These are phyloP conservation scores for Megalops cyprinoides DNA, from an alignment of 2,797 vertebrate species.

Conservation along the genomic window DNA sequence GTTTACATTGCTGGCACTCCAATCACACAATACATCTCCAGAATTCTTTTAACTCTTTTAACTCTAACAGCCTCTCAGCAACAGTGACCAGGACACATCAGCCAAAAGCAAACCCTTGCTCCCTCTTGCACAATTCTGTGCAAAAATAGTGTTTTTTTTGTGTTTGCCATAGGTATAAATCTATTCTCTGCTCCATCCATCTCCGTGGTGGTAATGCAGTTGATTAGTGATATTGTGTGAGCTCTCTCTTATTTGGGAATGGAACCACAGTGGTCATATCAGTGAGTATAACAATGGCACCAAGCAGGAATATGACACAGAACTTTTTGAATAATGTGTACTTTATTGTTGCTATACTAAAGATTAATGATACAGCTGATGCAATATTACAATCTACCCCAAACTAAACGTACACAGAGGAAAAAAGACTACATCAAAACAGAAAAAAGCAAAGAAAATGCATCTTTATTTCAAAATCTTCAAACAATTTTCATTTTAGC, in stretches of 20 bases:
- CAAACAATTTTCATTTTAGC: neutral
- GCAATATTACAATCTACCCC: slow-evolving; percentile 8
- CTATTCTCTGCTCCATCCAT: neutral
- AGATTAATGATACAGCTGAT: slow-evolving; percentile 25
- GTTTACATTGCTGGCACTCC: no score
- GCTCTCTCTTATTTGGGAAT: no score
- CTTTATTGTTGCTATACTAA: slow-evolving; percentile 34
- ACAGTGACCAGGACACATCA: no score
- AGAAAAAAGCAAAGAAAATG: neutral
- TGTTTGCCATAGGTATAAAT: neutral
- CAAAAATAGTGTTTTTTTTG: neutral
- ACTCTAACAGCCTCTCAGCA: no score
- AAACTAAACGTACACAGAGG: slow-evolving; percentile 19
- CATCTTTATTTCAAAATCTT: neutral
- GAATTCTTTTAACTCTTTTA: no score
- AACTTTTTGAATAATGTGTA: slow-evolving; percentile 2
- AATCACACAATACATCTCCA: no score
- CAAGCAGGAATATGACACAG: slow-evolving; percentile 2
- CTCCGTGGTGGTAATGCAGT: neutral
- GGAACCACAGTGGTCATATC: neutral
- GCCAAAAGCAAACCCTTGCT: no score
- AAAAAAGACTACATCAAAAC: neutral
- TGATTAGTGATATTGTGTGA: neutral
- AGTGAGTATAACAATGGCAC: neutral
- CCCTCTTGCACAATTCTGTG: neutral